Conservation (phyloP, 2,797 vertebrate genomes). For the Erpetoichthys calabaricus region DNA sequence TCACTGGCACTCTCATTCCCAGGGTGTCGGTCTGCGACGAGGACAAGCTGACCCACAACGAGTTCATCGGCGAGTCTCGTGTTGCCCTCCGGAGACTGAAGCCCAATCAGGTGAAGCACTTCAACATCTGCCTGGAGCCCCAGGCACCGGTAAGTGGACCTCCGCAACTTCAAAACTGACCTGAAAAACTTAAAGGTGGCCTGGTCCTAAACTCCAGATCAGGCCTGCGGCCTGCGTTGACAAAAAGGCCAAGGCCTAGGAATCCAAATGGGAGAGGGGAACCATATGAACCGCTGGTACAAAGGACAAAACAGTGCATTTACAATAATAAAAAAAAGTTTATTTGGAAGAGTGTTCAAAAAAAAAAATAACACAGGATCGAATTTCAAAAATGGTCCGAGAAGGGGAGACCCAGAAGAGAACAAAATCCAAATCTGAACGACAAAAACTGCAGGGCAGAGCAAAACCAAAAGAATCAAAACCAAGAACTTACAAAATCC, state of each 20-base stretch:
- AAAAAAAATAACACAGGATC: too few species aligned
- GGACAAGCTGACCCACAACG: constrained; percentile 83
- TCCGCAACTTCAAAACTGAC: neutral
- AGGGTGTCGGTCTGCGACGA: constrained; percentile 82
- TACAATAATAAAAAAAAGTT: too few species aligned
- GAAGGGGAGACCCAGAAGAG: too few species aligned
- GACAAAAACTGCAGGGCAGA: too few species aligned
- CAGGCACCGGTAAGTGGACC: constrained; percentile 60
- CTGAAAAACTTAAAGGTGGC: neutral
- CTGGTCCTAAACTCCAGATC: neutral
- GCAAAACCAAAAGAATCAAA: too few species aligned
- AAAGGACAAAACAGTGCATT: too few species aligned
- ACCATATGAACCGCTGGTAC: too few species aligned
- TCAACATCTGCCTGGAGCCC: constrained; percentile 75
- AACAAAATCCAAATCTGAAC: too few species aligned
- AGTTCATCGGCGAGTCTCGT: constrained; percentile 79
- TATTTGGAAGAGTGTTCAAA: too few species aligned
- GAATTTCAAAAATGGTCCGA: too few species aligned
- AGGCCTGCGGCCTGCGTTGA: neutral
- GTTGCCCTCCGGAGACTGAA: constrained; percentile 73
- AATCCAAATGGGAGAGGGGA: too few species aligned
- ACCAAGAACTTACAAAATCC: too few species aligned
- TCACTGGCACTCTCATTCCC: neutral
- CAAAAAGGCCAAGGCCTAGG: neutral
- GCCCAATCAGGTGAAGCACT: constrained; percentile 72